These are phyloP conservation scores for Lepidurus arcticus DNA, from an alignment of 1,140 invertebrate species.

Conservation along the genomic window DNA sequence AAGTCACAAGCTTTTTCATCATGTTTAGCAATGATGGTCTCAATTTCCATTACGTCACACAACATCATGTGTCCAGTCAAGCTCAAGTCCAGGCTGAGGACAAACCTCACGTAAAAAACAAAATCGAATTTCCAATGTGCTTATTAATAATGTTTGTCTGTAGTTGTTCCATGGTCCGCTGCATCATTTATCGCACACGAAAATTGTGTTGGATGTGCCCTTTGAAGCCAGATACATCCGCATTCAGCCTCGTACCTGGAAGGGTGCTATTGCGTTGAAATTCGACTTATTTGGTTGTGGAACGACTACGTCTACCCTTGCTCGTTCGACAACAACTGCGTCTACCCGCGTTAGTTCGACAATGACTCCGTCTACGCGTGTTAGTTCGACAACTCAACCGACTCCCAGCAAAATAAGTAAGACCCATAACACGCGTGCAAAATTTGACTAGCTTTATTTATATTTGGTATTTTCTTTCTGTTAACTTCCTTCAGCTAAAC, in stretches of 20 bases:
- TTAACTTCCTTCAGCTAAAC: neutral
- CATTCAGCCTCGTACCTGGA: conserved; percentile 68
- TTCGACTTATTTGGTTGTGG: conserved; percentile 70
- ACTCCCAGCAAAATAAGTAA: neutral
- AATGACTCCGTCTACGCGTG: neutral
- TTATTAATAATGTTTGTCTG: neutral
- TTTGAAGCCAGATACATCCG: conserved; percentile 65
- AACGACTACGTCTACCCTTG: conserved; percentile 4
- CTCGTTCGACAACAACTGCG: conserved; percentile 21
- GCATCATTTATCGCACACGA: conserved; percentile 52
- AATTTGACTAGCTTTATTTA: conserved; percentile 15
- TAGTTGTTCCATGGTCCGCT: conserved; percentile 66
- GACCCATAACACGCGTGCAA: conserved; percentile 32
- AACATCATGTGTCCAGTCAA: conserved; percentile 37
- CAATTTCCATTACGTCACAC: conserved; percentile 51
- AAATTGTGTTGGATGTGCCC: conserved; percentile 57
- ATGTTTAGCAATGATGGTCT: conserved; percentile 60
- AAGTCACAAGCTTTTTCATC: conserved; percentile 67
- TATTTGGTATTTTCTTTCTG: neutral
- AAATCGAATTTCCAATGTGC: neutral
- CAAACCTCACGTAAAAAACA: neutral
- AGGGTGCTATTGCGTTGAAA: conserved; percentile 62
- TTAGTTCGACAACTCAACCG: neutral
- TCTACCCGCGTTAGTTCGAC: neutral
- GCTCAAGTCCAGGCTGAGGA: neutral